Evolutionary conservation across 2,888 invertebrate genomes (phyloP), one percentile per base, ranked within the genome.

Genomic region (Amphipoea oculea): DNA sequence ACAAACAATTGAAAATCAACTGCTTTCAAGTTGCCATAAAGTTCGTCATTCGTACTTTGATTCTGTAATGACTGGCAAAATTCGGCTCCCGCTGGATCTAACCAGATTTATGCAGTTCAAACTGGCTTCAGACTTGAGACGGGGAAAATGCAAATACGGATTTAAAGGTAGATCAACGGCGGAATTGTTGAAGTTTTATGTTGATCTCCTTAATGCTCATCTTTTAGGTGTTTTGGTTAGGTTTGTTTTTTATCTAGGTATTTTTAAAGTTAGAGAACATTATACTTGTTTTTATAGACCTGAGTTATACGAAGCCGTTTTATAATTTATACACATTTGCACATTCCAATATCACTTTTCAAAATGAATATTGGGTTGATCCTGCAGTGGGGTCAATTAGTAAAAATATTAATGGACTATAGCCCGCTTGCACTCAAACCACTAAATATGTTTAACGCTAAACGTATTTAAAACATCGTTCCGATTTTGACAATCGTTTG

Each of bases 21-120:
- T 69, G 20, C 70, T 60, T 82, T 45, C 69, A 69, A 77, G 77
- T 72, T 63, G 77, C 51, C 42, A 73, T 68, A 72, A 82, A 86
- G 29, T 80, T 77, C 45, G 51, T 81, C 75, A 82, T 79, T 83
- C 78, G 36, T 73, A 73, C 81, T 75, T 78, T 78, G 88, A 86
- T 88, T 86, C 83, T 73, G 86, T 87, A 86, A 88, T 87, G 84
- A 86, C 88, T 89, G 81, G 78, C 87, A 69, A 86, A 92, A 92
- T 92, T 92, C 89, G 87, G 86, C 84, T 81, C 82, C 87, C 82
- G 84, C 87, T 86, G 91, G 92, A 92, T 94, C 89, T 90, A 90
- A 91, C 92, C 84, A 91, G 93, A 93, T 94, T 94, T 93, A 92
- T 93, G 91, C 92, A 92, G 92, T 92, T 92, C 88, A 89, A 89